These are phyloP conservation scores for Operophtera brumata DNA, from an alignment of 2,888 invertebrate genomes.

Conservation along the genomic window DNA sequence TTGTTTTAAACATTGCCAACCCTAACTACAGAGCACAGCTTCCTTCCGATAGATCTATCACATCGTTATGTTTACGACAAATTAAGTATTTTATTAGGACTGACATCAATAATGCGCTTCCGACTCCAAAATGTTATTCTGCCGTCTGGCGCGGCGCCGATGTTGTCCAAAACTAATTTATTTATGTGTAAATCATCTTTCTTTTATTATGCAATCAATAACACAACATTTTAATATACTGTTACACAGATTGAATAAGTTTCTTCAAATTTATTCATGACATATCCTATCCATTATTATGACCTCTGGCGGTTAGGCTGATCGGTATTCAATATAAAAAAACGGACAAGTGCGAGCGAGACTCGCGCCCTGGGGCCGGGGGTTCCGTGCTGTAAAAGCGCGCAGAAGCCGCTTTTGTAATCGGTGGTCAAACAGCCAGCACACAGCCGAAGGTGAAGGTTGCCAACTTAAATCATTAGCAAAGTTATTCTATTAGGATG, in stretches of 20 bases:
- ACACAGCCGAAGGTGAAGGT: too few relatives aligned
- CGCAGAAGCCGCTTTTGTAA: too few relatives aligned
- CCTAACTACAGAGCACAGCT: too few relatives aligned
- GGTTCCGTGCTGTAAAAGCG: too few relatives aligned
- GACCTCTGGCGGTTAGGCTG: conserved; percentile 30
- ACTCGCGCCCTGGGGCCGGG: too few relatives aligned
- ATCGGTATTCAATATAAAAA: conserved; percentile 19
- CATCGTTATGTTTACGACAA: conserved; percentile 15
- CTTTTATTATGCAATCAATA: conserved; percentile 34
- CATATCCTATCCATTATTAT: conserved; percentile 27
- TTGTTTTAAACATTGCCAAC: too few relatives aligned
- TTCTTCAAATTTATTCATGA: conserved; percentile 39
- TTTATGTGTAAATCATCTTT: conserved; percentile 28
- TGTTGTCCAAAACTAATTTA: conserved; percentile 13
- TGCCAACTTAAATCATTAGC: too few relatives aligned
- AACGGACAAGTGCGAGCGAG: not conserved
- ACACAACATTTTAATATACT: conserved; percentile 29
- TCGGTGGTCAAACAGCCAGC: too few relatives aligned
- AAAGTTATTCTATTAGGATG: too few relatives aligned
- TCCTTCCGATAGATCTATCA: conserved; percentile 16
- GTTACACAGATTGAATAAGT: conserved; percentile 35
- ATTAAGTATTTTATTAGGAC: conserved; percentile 25
- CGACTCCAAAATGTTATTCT: conserved; percentile 21
- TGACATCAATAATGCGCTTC: conserved; percentile 28
- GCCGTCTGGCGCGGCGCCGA: conserved; percentile 19